Evolutionary conservation across 2,888 invertebrate species (phyloP).

Genomic region (Pandemis corylana): DNA sequence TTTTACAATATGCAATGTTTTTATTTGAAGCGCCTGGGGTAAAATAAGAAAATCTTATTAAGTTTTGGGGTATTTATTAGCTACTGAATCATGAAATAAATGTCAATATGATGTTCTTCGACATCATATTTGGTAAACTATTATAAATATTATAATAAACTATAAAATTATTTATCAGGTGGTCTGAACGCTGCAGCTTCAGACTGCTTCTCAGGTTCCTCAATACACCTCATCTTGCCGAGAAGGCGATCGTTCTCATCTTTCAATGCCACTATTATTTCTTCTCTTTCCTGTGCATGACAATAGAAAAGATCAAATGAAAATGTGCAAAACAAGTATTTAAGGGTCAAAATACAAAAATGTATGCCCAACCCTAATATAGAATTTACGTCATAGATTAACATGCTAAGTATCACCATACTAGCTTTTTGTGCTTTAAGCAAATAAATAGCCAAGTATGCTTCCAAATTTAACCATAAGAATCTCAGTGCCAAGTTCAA

Average conservation of each 20-base stretch:
- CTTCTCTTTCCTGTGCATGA: conserved; percentile 76
- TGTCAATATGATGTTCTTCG: neutral
- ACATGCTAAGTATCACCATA: too few relatives aligned
- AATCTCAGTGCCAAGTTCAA: too few relatives aligned
- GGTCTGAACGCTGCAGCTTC: conserved; percentile 7
- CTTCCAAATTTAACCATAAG: too few relatives aligned
- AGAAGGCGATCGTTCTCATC: conserved; percentile 78
- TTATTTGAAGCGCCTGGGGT: conserved; percentile 4
- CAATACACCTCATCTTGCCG: conserved; percentile 68
- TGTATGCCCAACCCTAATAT: neutral
- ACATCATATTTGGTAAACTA: neutral
- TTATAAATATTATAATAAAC: neutral
- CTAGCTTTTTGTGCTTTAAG: too few relatives aligned
- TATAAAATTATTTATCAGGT: neutral
- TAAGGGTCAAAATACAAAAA: too few relatives aligned
- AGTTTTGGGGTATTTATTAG: conserved; percentile 4
- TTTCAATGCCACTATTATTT: conserved; percentile 76
- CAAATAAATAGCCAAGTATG: too few relatives aligned
- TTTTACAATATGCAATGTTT: conserved; percentile 20
- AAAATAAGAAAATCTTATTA: neutral
- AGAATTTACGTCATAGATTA: neutral
- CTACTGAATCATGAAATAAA: neutral
- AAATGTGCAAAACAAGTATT: too few relatives aligned
- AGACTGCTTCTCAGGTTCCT: conserved; percentile 47
- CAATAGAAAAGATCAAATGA: neutral